Percentiles rank a stretch among this genome's conserved stretches.
Evolutionary conservation across 2,888 invertebrate genomes (phyloP).

Genomic region (Empis livida): DNA sequence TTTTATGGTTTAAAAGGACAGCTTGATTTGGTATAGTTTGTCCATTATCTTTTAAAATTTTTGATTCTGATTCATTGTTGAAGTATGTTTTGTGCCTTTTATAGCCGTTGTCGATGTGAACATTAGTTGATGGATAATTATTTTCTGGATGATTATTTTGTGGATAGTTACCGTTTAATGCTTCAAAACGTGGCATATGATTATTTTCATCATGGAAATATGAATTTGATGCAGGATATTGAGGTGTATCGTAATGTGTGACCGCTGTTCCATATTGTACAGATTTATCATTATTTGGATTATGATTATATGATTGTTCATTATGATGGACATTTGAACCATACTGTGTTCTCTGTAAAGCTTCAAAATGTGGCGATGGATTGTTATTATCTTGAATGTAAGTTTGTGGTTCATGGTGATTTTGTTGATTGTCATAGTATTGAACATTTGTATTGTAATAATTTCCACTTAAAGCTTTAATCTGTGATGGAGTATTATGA

Average conservation of each 20-base stretch:
- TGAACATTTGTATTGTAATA: too few relatives aligned
- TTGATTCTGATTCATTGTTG: neutral
- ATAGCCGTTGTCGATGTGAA: too few relatives aligned
- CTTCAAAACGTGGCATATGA: conserved; percentile 2
- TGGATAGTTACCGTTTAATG: neutral
- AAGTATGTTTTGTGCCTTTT: neutral
- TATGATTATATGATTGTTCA: too few relatives aligned
- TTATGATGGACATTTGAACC: neutral
- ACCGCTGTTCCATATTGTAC: neutral
- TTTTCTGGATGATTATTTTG: too few relatives aligned
- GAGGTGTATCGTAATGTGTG: neutral
- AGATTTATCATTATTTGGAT: neutral
- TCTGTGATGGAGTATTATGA: too few relatives aligned
- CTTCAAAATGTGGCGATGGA: too few relatives aligned
- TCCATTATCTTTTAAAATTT: neutral
- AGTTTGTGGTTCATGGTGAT: too few relatives aligned
- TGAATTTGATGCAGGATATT: neutral
- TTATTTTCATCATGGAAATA: neutral
- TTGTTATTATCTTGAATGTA: too few relatives aligned
- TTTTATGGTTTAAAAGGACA: conserved; percentile 2
- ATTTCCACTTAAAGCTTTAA: too few relatives aligned
- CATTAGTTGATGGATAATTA: too few relatives aligned
- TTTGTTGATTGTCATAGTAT: too few relatives aligned
- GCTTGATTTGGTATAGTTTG: neutral
- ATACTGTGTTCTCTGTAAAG: neutral